A percentile compares a stretch with the other conserved stretches of the same genome.
These are phyloP conservation scores for Chaetogeoica ovagalla DNA, from an alignment of 2,888 invertebrate species.

Conservation along the genomic window DNA sequence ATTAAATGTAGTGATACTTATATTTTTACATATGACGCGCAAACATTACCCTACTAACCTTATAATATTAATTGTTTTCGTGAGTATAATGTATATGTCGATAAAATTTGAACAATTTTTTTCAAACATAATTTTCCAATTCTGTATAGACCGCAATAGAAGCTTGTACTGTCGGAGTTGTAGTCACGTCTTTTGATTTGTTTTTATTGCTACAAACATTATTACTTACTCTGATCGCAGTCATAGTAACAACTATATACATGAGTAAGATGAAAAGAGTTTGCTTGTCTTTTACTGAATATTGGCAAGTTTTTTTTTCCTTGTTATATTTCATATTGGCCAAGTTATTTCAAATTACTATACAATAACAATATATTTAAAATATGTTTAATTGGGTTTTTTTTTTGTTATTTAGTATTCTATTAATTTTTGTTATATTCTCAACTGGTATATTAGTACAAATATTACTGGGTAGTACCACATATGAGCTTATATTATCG, in stretches of 20 bases:
- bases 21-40: conserved; percentile 45
- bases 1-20: conserved; percentile 41
- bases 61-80: conserved; percentile 43
- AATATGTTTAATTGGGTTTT: background rate
- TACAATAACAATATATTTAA: background rate
- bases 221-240: conserved; percentile 36
- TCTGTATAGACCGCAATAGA: conserved; percentile 26
- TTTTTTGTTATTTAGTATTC: conserved; percentile 22
- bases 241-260: conserved; percentile 19
- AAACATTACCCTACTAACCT: conserved; percentile 40
- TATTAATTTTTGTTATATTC: conserved; percentile 30
- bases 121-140: background rate
- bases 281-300: conserved; percentile 20
- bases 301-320: conserved; percentile 22
- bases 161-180: conserved; percentile 42
- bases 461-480: conserved; percentile 43
- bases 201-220: conserved; percentile 42
- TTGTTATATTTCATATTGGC: background rate
- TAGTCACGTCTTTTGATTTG: conserved; percentile 45
- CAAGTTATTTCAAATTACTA: background rate
- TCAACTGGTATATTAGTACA: conserved; percentile 21
- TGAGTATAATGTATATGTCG: conserved; percentile 6
- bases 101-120: background rate
- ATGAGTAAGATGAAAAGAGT: conserved; percentile 24
- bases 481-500: conserved; percentile 19